phyloP scores from a whole-genome alignment of 2,113 vertebrate genomes.

The Turdus rufiventris region DNA sequence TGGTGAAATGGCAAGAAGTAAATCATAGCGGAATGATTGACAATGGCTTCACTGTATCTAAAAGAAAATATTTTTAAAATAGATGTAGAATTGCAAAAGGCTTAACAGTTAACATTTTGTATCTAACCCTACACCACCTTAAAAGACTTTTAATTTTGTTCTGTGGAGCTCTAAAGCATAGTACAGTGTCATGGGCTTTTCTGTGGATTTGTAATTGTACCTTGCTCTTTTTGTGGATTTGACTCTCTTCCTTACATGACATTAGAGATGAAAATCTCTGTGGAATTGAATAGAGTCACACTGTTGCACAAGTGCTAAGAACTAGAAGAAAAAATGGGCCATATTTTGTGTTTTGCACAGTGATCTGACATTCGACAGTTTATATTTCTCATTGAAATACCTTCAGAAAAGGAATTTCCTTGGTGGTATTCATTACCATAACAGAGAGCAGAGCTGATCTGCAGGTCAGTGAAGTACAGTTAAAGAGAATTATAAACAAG shows the following conservation, averaged over 20 bases:
- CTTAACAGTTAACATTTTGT: not conserved
- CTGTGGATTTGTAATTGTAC: not conserved
- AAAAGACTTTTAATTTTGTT: not conserved
- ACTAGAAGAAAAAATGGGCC: not conserved
- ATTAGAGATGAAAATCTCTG: not conserved
- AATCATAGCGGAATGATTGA: not conserved
- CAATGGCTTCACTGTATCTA: not conserved
- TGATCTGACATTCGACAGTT: not conserved
- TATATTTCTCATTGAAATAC: conserved; percentile 2
- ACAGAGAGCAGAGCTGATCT: not conserved
- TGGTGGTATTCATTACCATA: conserved; percentile 9
- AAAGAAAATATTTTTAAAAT: not conserved
- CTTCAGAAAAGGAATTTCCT: not conserved
- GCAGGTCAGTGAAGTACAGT: not conserved
- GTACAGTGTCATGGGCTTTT: not conserved
- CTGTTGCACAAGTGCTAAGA: not conserved
- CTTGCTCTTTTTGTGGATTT: not conserved
- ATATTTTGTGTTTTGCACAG: not conserved
- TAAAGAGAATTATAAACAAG: conserved; percentile 8
- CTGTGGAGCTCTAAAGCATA: not conserved
- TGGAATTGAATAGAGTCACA: not conserved
- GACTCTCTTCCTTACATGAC: not conserved
- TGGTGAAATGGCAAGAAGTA: not conserved
- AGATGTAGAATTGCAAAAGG: not conserved
- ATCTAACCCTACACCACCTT: accelerated